Evolutionary conservation across 2,797 vertebrate genomes (phyloP), one percentile per base, ranked within the genome.

Genomic region (Manis javanica): DNA sequence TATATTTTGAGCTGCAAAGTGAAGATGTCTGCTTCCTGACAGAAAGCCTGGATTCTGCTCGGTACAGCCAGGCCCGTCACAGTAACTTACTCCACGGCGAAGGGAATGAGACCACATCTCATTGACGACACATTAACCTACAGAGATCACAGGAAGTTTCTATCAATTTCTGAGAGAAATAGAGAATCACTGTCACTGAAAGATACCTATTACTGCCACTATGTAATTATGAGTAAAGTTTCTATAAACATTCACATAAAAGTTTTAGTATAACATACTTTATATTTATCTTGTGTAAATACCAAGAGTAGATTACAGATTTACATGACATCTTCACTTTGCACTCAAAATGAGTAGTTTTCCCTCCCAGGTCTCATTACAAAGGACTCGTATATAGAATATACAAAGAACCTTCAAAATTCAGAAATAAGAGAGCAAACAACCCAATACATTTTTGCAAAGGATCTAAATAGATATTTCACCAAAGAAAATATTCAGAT

Each of bases 11-110:
- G 83, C 96, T 98, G 85, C 94, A 78, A 68, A 77, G 79, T 96
- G 84, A 97, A 75, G 69, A 95, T 90, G 16, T 97, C 57, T 94
- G 92, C 96, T 97, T 96, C 96, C 95, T 95, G 97, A 95, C 78
- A 94, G 94, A 81, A 96, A 74, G 39, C 74, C 23, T 86, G 63
- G 16, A 10, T 31, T 84, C 69, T 91, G 59, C 77, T 74, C 26
- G 23, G 10, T 14, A 66, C 34, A n/a, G 26, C 68, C 39, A 64
- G 37, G 37, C 23, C 46, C 16, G 9, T n/a, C 23, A 37, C 71
- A 21, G 68, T 81, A 42, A 51, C 63, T 81, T 37, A 51, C 72
- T 64, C 8, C 26, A 39, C 31, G 13, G 69, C 29, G 37, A 75
- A 69, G 7, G 2, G 19, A 91, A 91, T 49, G 69, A 83, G 37